Conservation (phyloP, 2,797 vertebrate species). For the Loriculus beryllinus region DNA sequence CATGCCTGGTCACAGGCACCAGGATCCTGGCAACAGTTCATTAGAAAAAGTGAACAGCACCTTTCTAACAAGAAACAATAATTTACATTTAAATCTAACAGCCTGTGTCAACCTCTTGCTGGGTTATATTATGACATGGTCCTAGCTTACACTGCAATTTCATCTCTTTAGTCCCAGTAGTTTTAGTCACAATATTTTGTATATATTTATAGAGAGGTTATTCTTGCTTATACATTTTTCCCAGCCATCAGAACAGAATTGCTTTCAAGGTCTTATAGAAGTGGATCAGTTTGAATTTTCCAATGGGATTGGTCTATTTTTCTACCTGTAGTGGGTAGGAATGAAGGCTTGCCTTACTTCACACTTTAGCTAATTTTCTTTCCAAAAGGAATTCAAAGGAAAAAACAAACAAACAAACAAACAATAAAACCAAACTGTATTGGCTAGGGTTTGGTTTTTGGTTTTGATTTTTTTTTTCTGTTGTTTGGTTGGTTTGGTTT, state of each 20-base stretch:
- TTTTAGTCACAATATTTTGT: background rate
- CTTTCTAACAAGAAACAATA: background rate
- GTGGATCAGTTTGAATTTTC: conserved; percentile 1
- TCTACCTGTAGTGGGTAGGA: background rate
- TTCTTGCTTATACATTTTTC: background rate
- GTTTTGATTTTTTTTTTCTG: background rate
- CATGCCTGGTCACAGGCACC: background rate
- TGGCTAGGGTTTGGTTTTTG: background rate
- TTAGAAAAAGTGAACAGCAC: background rate
- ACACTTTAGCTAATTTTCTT: background rate
- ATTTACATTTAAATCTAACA: conserved; percentile 9
- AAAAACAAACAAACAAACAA: no score
- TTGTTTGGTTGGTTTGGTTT: background rate
- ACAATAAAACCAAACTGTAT: background rate
- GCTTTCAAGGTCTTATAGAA: background rate
- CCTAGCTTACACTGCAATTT: background rate
- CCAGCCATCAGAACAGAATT: background rate
- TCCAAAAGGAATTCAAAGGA: background rate
- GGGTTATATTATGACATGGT: background rate
- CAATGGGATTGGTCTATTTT: background rate
- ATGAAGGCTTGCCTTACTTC: background rate
- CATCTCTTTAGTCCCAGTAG: background rate
- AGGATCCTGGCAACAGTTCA: background rate
- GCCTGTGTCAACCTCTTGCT: background rate
- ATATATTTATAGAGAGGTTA: background rate